phyloP scores from a whole-genome alignment of 2,113 vertebrate species.

The Burhinus bistriatus region DNA sequence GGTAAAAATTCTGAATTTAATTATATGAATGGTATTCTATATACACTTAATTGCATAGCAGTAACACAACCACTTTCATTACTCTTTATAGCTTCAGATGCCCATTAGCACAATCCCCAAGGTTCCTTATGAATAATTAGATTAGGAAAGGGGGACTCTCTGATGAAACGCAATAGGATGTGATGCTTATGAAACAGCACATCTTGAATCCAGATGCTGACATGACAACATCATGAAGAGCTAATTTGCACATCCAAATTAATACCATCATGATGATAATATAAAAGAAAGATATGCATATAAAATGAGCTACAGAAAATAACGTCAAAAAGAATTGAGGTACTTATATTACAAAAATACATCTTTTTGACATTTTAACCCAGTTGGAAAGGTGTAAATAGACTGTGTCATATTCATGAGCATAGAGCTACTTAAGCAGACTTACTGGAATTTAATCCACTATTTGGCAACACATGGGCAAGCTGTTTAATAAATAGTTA shows the following conservation, averaged over 20 bases:
- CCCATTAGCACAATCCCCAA: constrained; percentile 61
- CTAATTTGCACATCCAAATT: constrained; percentile 70
- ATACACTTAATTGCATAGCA: constrained; percentile 40
- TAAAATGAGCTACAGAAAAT: constrained; percentile 1
- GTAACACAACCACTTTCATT: constrained; percentile 58
- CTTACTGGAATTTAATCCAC: background rate
- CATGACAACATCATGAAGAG: constrained; percentile 61
- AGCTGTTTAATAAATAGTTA: constrained; percentile 29
- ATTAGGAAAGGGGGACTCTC: constrained; percentile 16
- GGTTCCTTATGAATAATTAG: constrained; percentile 59
- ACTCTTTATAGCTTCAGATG: constrained; percentile 61
- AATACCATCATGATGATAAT: constrained; percentile 26
- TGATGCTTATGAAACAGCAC: constrained; percentile 41
- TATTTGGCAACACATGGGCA: background rate
- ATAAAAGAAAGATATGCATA: constrained; percentile 37
- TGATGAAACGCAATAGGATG: constrained; percentile 5
- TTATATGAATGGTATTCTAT: constrained; percentile 20
- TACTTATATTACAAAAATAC: background rate
- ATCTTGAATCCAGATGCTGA: constrained; percentile 70
- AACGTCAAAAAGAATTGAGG: background rate
- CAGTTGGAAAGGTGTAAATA: background rate
- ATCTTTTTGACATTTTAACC: background rate
- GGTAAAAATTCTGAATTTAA: constrained; percentile 46
- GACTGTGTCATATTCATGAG: background rate
- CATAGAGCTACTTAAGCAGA: background rate